phyloP scores from a whole-genome alignment of 2,888 invertebrate species.

The Crepidodera aurea region DNA sequence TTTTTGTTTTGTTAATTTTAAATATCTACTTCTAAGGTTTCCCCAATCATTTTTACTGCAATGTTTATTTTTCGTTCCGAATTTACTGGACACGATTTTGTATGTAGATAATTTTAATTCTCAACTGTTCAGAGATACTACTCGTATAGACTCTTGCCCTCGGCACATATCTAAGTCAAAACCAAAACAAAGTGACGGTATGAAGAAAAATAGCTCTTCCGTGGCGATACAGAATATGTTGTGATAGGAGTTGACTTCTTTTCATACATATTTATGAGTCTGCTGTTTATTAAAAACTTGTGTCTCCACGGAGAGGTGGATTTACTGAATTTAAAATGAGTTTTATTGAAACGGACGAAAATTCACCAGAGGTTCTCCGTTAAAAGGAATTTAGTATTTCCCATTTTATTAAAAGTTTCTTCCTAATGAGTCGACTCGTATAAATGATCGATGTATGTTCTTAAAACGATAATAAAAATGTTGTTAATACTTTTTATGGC shows the following conservation, averaged over 20 bases:
- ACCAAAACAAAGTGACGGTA: not conserved
- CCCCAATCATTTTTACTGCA: too few species aligned
- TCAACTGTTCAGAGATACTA: too few species aligned
- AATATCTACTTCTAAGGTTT: too few species aligned
- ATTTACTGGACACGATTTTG: too few species aligned
- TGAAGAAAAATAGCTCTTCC: slow-evolving; percentile 9
- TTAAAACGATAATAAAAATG: slow-evolving; percentile 6
- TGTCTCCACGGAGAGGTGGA: slow-evolving; percentile 17
- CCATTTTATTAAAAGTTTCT: slow-evolving; percentile 10
- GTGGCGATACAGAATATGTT: slow-evolving; percentile 14
- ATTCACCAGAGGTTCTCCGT: not conserved
- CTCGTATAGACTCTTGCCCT: too few species aligned
- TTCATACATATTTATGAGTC: slow-evolving; percentile 18
- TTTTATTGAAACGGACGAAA: slow-evolving; percentile 19
- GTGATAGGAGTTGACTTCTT: slow-evolving; percentile 15
- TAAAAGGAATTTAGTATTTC: not conserved
- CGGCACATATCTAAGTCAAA: not conserved
- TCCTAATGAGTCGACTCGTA: slow-evolving; percentile 4
- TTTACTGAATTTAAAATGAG: slow-evolving; percentile 21
- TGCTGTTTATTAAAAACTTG: slow-evolving; percentile 24
- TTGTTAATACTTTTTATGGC: not conserved
- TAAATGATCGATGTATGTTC: slow-evolving; percentile 1
- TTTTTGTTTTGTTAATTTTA: too few species aligned
- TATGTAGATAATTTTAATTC: too few species aligned
- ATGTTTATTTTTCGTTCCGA: too few species aligned